Evolutionary conservation across 30 jellyfish, hydroid and myxozoan species (phyloP).

Genomic region (Turritopsis dohrnii): DNA sequence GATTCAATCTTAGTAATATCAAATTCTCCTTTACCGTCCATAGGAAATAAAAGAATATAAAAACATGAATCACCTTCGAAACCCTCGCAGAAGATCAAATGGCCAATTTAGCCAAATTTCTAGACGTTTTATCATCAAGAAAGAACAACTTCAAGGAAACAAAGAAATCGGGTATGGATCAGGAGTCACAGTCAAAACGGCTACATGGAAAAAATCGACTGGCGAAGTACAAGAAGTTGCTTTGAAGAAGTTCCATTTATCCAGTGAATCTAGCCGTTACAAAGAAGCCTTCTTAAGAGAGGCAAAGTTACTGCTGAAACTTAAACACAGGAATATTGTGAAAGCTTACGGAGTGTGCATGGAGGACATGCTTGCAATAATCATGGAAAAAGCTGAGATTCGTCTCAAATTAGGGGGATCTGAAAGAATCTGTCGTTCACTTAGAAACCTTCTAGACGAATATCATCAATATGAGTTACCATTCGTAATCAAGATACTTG

Average conservation of each 20-base stretch:
- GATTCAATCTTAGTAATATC: no score
- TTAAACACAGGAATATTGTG: not conserved
- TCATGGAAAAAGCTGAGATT: not conserved
- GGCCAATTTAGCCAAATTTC: not conserved
- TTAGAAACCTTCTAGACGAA: not conserved
- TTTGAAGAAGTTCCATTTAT: not conserved
- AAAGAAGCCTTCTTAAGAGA: not conserved
- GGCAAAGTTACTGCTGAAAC: not conserved
- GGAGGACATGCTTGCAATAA: not conserved
- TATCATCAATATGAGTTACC: not conserved
- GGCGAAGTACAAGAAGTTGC: not conserved
- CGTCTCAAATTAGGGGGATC: not conserved
- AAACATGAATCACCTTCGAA: no score
- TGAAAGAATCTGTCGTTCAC: not conserved
- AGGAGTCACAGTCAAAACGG: not conserved
- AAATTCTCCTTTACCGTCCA: no score
- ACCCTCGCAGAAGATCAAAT: not conserved
- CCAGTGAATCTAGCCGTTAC: not conserved
- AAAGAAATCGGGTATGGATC: not conserved
- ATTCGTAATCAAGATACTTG: not conserved
- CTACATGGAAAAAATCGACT: not conserved
- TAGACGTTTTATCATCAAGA: not conserved
- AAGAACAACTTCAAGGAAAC: not conserved
- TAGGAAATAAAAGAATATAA: no score
- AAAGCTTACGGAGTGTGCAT: not conserved